Base-by-base conservation (phyloP, 2,113 vertebrate species). In the Gymnorhina tibicen region DNA sequence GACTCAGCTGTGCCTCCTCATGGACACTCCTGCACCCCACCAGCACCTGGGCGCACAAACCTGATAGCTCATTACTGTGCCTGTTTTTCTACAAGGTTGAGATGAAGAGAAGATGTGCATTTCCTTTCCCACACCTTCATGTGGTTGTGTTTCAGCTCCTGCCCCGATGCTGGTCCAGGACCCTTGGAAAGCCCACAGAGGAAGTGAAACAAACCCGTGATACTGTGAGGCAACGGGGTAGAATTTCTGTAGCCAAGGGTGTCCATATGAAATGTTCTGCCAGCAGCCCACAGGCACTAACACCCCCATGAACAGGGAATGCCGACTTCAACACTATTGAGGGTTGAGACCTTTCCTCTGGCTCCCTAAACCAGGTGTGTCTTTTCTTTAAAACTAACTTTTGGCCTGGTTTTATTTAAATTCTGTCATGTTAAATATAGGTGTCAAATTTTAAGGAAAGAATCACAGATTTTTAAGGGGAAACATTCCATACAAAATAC, bases 271-370 rank as follows among this genome's bases (percentile, higher is more conserved):
- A 75, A 50, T 0, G 1, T 10, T 21, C 32, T 3, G 8, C 42
- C 37, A 62, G 32, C 16, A 59, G 35, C 32, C 28, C 22, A 16
- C 21, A 64, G 63, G 55, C 3, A 2, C 26, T n/a, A 10, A 24
- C 3, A 23, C 3, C 10, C 13, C 5, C 6, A 21, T 3, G 13
- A 86, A 72, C 17, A 53, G 13, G 24, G 26, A 47, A 55, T 2
- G 7, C 1, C 0, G 0, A 50, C 12, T 39, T 47, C 24, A 69
- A 0, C 21, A 10, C 32, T 28, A 7, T 0, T 42, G 58, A 63
- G 32, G 41, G 7, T 4, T 8, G 23, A 75, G 10, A 33, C 39
- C 4, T 63, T n/a, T n/a, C 55, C 13, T 6, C 9, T 30, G 62
- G 5, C 52, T 63, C 63, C 23, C 37, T 60, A 32, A 79, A 39